Evolutionary conservation across 2,888 invertebrate genomes (phyloP).

Genomic region (Brenthis daphne): DNA sequence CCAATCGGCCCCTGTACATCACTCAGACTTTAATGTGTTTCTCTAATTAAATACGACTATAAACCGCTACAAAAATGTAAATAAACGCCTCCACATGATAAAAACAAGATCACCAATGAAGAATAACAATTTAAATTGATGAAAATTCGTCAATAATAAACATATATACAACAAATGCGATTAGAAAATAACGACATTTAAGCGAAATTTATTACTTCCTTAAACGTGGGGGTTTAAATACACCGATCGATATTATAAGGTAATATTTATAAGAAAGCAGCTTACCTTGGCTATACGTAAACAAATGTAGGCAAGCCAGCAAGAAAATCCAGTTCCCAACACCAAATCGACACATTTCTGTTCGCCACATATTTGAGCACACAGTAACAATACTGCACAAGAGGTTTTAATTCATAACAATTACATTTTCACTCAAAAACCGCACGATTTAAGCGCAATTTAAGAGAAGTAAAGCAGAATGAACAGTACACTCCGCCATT

Average conservation of each 20-base stretch:
- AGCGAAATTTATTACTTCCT: no score
- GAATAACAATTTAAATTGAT: background rate
- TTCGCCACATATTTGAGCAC: slow-evolving; percentile 74
- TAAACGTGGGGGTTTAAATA: slow-evolving; percentile 5
- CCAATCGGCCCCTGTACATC: slow-evolving; percentile 35
- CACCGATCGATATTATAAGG: slow-evolving; percentile 67
- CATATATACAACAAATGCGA: background rate
- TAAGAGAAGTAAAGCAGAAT: slow-evolving; percentile 48
- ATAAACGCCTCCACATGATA: slow-evolving; percentile 29
- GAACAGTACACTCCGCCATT: slow-evolving; percentile 67
- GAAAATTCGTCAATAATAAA: background rate
- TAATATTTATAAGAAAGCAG: slow-evolving; percentile 70
- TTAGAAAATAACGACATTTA: background rate
- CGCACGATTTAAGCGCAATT: slow-evolving; percentile 54
- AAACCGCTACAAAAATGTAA: slow-evolving; percentile 50
- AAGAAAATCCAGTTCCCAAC: slow-evolving; percentile 79
- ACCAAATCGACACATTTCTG: slow-evolving; percentile 73
- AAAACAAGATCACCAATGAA: background rate
- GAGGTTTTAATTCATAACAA: slow-evolving; percentile 77
- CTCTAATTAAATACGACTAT: slow-evolving; percentile 51
- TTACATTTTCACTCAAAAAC: slow-evolving; percentile 79
- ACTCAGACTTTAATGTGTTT: slow-evolving; percentile 45
- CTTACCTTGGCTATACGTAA: slow-evolving; percentile 81
- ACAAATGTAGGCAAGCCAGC: slow-evolving; percentile 73
- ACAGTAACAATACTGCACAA: slow-evolving; percentile 67